A percentile compares a stretch with the other conserved stretches of the same genome.
These are phyloP conservation scores for Gouania willdenowi DNA, from an alignment of 2,797 vertebrate genomes.

Conservation along the genomic window DNA sequence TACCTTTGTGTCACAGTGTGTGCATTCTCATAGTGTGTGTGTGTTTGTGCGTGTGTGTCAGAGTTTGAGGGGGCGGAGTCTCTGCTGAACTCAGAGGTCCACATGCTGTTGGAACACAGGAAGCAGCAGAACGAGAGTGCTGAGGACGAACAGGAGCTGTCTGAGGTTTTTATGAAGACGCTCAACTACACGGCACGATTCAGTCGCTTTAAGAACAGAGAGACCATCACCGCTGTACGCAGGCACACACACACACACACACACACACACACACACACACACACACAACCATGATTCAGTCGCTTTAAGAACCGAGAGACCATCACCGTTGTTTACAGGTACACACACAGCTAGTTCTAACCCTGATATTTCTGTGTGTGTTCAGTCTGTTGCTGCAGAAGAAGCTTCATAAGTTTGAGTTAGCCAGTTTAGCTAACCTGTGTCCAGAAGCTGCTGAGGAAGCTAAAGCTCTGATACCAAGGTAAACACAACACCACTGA, in stretches of 20 bases:
- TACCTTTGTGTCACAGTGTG: no score
- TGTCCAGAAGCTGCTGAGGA: slow-evolving; percentile 96
- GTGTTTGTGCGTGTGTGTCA: slow-evolving; percentile 32
- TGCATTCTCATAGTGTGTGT: no score
- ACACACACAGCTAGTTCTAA: no score
- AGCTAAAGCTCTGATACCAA: slow-evolving; percentile 94
- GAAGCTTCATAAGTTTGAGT: slow-evolving; percentile 94
- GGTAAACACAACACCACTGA: no score
- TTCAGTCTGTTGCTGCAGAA: slow-evolving; percentile 92
- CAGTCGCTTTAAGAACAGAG: slow-evolving; percentile 95
- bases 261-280: no score
- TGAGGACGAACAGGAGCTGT: slow-evolving; percentile 95
- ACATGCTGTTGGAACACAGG: slow-evolving; percentile 92
- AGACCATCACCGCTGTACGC: slow-evolving; percentile 93
- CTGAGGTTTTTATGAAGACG: slow-evolving; percentile 96
- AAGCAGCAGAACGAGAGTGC: slow-evolving; percentile 97
- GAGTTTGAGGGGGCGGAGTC: slow-evolving; percentile 93
- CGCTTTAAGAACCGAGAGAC: slow-evolving; percentile 93
- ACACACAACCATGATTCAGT: slow-evolving; percentile 91
- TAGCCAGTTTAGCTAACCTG: slow-evolving; percentile 94
- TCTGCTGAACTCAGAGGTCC: slow-evolving; percentile 91
- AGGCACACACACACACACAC: no score
- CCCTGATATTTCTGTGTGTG: background rate
- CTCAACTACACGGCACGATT: slow-evolving; percentile 92
- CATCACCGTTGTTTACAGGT: no score